These are phyloP conservation scores for Austrolebias charrua DNA, from an alignment of 2,797 vertebrate species.

Conservation along the genomic window DNA sequence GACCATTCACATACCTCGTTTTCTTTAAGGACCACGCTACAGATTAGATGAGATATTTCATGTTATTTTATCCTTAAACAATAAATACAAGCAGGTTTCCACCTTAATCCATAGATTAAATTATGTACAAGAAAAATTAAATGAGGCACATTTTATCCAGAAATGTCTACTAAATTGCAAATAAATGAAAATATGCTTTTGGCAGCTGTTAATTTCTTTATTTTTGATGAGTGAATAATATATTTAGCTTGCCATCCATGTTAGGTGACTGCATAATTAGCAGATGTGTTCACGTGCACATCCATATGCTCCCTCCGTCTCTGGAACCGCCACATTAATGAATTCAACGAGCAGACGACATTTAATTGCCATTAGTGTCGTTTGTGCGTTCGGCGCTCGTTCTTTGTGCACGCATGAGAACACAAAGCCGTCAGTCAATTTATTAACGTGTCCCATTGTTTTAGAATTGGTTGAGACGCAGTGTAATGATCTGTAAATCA, in stretches of 20 bases:
- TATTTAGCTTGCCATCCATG: slow-evolving; percentile 47
- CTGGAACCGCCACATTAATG: slow-evolving; percentile 27
- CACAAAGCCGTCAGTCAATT: background rate
- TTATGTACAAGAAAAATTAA: slow-evolving; percentile 14
- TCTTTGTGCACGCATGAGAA: slow-evolving; percentile 8
- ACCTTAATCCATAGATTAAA: background rate
- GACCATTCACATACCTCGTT: background rate
- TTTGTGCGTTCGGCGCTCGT: background rate
- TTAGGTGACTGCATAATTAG: slow-evolving; percentile 45
- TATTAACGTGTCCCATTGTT: background rate
- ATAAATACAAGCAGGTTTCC: background rate
- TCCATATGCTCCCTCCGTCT: slow-evolving; percentile 32
- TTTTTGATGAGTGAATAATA: slow-evolving; percentile 36
- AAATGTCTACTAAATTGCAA: slow-evolving; percentile 21
- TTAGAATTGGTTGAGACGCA: background rate
- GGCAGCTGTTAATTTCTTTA: slow-evolving; percentile 45
- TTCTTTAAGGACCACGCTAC: slow-evolving; percentile 14
- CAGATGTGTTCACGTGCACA: slow-evolving; percentile 56
- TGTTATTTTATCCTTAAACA: background rate
- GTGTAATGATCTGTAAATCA: background rate
- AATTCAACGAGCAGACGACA: slow-evolving; percentile 37
- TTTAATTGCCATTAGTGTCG: slow-evolving; percentile 13
- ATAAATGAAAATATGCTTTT: slow-evolving; percentile 22
- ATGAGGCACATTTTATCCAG: slow-evolving; percentile 25
- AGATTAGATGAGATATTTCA: background rate